Evolutionary conservation across 2,113 vertebrate genomes (phyloP), one percentile per base, ranked within the genome.

Genomic region (Puffinus mauretanicus): DNA sequence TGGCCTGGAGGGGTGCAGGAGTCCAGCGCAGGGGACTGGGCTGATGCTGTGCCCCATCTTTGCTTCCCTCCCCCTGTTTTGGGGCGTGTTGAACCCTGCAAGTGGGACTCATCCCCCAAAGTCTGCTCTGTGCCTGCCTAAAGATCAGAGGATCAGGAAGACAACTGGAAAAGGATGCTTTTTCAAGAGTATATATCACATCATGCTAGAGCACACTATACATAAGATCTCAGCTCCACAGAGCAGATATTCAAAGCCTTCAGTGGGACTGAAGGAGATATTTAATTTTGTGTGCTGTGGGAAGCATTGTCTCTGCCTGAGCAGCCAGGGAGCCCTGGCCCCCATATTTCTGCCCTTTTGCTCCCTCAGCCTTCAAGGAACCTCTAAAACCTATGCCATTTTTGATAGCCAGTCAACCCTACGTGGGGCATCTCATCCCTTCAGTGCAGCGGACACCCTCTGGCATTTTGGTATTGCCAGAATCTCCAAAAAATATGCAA

Each of bases 281-380:
- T 62, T 70, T 19, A 15, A 40, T 64, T 30, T 26, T 26, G 5
- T 26, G n/a, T 55, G 55, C 79, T 29, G 17, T 36, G 57, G 80
- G 86, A 72, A 78, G 60, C 82, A 54, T 64, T 94, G 90, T 88
- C 54, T 88, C 36, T 73, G 60, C 70, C 72, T 21, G 25, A 93
- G 65, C 69, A 47, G 36, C 18, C 26, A 0, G 47, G n/a, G 46
- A 95, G 49, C 47, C 52, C 75, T 61, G 84, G 73, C 64, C 44
- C 60, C 55, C 61, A 30, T 81, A 90, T 88, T 95, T 38, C 76
- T 77, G 62, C 38, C 40, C 49, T 89, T 36, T 61, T 67, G 34
- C 44, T 92, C 47, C 54, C 51, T 55, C 75, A 73, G 75, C 71
- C 65, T 70, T 29, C 62, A 58, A 42, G 40, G 71, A 77, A 6